Percentiles rank a stretch among this genome's conserved stretches.
phyloP scores from a whole-genome alignment of 2,113 vertebrate genomes.

The Tringa solitaria region DNA sequence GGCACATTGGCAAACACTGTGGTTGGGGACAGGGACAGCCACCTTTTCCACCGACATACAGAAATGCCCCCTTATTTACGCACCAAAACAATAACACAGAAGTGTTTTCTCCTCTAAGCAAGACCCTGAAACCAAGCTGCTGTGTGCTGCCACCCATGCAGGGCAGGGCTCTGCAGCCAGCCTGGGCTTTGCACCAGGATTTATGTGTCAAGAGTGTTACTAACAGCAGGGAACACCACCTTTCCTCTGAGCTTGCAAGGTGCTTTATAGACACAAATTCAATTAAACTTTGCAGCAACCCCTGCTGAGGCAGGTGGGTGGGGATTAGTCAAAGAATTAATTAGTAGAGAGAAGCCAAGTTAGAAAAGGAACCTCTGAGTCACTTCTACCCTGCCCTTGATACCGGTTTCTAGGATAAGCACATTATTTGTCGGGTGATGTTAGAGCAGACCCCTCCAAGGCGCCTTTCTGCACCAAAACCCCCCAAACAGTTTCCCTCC shows the following conservation, averaged over 20 bases:
- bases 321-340: not conserved
- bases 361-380: not conserved
- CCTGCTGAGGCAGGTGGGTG: not conserved
- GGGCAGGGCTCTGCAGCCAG: not conserved
- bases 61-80: not conserved
- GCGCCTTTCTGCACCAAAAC: not conserved
- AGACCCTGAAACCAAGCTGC: not conserved
- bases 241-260: not conserved
- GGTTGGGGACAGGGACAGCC: not conserved
- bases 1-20: not conserved
- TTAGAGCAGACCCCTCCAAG: not conserved
- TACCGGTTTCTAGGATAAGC: not conserved
- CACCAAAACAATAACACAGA: not conserved
- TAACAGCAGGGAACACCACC: not conserved
- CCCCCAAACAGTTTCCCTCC: accelerated
- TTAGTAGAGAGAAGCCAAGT: not conserved
- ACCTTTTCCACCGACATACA: not conserved
- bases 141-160: not conserved
- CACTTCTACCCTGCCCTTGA: not conserved
- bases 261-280: not conserved
- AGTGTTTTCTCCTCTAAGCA: not conserved
- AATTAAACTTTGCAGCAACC: not conserved
- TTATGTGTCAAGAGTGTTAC: not conserved
- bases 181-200: not conserved
- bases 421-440: not conserved